A percentile compares a stretch with the other conserved stretches of the same genome.
phyloP scores from a whole-genome alignment of 2,888 invertebrate species.

The Drosophila glabriapex region DNA sequence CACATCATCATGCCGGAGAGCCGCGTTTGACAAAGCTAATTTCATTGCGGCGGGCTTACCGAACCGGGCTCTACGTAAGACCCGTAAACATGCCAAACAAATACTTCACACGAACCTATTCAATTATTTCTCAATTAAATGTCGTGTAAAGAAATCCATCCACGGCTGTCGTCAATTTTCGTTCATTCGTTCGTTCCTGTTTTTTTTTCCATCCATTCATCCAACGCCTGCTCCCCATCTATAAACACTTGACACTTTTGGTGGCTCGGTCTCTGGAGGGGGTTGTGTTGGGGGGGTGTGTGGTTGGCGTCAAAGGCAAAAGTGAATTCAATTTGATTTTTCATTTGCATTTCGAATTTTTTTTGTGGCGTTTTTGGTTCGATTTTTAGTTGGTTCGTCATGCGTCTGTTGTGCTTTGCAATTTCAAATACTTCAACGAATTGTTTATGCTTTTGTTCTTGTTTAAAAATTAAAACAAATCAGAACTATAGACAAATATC shows the following conservation, averaged over 20 bases:
- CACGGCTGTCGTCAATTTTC: slow-evolving; percentile 19
- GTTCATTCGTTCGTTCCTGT: slow-evolving; percentile 22
- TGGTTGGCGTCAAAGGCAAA: slow-evolving; percentile 51
- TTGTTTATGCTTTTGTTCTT: slow-evolving; percentile 17
- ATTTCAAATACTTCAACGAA: slow-evolving; percentile 38
- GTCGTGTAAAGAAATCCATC: slow-evolving; percentile 75
- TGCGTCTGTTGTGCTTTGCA: slow-evolving; percentile 23
- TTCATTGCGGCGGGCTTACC: slow-evolving; percentile 58
- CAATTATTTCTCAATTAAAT: slow-evolving; percentile 85
- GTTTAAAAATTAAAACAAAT: neutral
- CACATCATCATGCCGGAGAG: slow-evolving; percentile 35
- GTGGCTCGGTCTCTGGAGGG: slow-evolving; percentile 16
- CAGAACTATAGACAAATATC: neutral
- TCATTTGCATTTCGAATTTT: slow-evolving; percentile 38
- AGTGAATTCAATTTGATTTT: slow-evolving; percentile 71
- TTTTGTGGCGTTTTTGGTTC: slow-evolving; percentile 8
- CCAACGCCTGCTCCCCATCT: slow-evolving; percentile 28
- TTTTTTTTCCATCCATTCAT: slow-evolving; percentile 10
- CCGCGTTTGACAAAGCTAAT: slow-evolving; percentile 78
- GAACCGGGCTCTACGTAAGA: slow-evolving; percentile 37
- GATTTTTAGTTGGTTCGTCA: slow-evolving; percentile 40
- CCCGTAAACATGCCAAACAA: slow-evolving; percentile 70
- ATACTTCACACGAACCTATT: slow-evolving; percentile 84
- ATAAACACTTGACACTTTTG: slow-evolving; percentile 71
- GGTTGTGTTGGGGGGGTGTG: neutral